Evolutionary conservation across 2,888 invertebrate genomes (phyloP), one percentile per base, ranked within the genome.

Genomic region (Meteorus colon): DNA sequence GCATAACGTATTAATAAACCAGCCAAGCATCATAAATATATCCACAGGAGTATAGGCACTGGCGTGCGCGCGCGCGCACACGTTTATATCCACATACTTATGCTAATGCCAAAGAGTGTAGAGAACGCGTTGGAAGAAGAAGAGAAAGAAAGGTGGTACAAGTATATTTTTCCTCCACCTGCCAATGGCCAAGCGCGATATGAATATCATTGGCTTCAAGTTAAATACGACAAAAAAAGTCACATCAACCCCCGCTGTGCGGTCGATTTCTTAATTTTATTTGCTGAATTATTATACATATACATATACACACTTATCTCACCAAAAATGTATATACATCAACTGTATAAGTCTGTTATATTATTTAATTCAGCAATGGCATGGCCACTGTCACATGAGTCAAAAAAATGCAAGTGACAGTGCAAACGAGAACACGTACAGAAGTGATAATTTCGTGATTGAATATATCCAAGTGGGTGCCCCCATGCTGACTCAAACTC

Each of bases 381-480:
- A 19, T 5, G 19, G 19, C 6, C n/a, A 55, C 4, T 24, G n/a
- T 55, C 55, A 48, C 34, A 66, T 27, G 34, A 66, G 4, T 19
- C 24, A 48, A 74, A 45, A 67, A 66, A 51, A 45, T 55, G 55
- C 55, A 19, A 55, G 55, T 55, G 19, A 19, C 55, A 19, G 55
- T 55, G 55, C 55, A 55, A 55, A 55, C 55, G 55, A 78, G 73
- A 75, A 78, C 80, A 79, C 84, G 84, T 88, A 88, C 87, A 88
- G 88, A 88, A 88, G 88, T 88, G 88, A 88, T 88, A 88, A 88
- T 88, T 88, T 88, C 85, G 86, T 88, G 88, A 88, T 88, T 88
- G 88, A 88, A 88, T 88, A 87, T 87, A 88, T 88, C 86, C 88
- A 88, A 86, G 84, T 82, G 80, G 63, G 16, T 45, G 83, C 83